Percentiles rank a stretch among this genome's conserved stretches.
phyloP scores from a whole-genome alignment of 2,797 vertebrate species.

The Mionectes olivaceus region DNA sequence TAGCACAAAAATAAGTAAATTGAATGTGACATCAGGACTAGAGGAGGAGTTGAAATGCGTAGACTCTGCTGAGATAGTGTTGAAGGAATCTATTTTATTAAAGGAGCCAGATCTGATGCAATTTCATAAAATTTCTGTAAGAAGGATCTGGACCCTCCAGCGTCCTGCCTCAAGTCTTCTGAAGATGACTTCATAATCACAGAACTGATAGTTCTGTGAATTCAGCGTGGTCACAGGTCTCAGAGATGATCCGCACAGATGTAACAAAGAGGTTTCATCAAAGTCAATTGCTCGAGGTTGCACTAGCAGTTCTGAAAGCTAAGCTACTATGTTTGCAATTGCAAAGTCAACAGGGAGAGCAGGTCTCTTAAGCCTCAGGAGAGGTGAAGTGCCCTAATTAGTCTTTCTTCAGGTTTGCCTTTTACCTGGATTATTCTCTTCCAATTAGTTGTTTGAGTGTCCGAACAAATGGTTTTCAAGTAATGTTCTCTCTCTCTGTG shows the following conservation, averaged over 20 bases:
- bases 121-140: not conserved
- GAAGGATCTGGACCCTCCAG: not conserved
- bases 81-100: not conserved
- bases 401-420: not conserved
- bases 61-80: not conserved
- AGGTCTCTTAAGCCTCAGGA: not conserved
- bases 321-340: not conserved
- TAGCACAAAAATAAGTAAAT: not conserved
- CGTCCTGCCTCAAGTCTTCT: not conserved
- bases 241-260: not conserved
- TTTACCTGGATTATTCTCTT: not conserved
- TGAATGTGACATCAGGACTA: not conserved
- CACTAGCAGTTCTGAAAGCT: not conserved
- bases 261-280: not conserved
- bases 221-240: not conserved
- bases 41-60: not conserved
- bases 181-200: not conserved
- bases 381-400: not conserved
- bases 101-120: not conserved
- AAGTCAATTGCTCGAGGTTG: not conserved
- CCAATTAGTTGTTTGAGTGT: rapidly evolving
- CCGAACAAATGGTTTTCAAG: not conserved
- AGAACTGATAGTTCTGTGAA: not conserved
- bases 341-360: not conserved
- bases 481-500: too few species aligned